Evolutionary conservation across 2,888 invertebrate species (phyloP).

Genomic region (Oxytorus armatus): DNA sequence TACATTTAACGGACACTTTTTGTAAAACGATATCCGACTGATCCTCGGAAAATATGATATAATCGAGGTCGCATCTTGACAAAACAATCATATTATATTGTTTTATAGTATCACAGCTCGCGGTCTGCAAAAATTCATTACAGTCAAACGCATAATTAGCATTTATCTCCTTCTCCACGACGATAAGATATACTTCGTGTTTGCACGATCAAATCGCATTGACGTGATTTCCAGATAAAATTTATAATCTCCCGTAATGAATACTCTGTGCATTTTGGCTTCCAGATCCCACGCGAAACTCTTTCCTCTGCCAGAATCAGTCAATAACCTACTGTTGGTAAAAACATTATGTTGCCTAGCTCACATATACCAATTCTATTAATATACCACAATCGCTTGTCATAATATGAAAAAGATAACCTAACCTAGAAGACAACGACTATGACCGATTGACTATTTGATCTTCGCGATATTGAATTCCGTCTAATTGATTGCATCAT

Average conservation of each 20-base stretch:
- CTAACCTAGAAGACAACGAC: constrained; percentile 27
- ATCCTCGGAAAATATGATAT: neutral
- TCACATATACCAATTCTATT: neutral
- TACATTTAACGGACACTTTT: neutral
- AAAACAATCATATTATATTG: constrained; percentile 5
- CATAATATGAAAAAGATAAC: constrained; percentile 10
- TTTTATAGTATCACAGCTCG: neutral
- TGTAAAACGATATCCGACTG: neutral
- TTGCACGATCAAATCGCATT: neutral
- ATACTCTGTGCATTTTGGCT: no score
- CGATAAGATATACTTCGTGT: constrained; percentile 46
- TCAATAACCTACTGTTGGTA: constrained; percentile 28
- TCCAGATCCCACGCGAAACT: neutral
- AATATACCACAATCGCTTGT: constrained; percentile 4
- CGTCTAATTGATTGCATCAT: constrained; percentile 45
- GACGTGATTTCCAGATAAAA: constrained; percentile 41
- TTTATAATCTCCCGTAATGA: no score
- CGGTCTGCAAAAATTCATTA: constrained; percentile 3
- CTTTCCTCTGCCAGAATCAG: neutral
- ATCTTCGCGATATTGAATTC: constrained; percentile 42
- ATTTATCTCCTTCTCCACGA: constrained; percentile 22
- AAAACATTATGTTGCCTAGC: neutral
- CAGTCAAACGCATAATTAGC: constrained; percentile 11
- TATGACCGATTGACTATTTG: constrained; percentile 25
- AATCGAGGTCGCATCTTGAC: neutral